phyloP scores from a whole-genome alignment of 2,888 invertebrate genomes.

The Hemistola chrysoprasaria region DNA sequence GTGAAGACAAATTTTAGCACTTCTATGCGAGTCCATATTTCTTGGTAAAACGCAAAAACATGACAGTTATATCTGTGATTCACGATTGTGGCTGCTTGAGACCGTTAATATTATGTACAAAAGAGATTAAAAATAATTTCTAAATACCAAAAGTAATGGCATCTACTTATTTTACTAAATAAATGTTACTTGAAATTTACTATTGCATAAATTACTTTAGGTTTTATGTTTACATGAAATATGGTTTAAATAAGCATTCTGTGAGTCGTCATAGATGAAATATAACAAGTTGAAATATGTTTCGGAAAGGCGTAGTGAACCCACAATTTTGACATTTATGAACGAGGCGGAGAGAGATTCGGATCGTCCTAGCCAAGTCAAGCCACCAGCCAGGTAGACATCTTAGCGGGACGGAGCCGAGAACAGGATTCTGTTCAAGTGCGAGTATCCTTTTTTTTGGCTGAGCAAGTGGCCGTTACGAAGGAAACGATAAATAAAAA shows the following conservation, averaged over 20 bases:
- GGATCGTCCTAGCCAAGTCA: conserved; percentile 62
- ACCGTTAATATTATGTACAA: conserved; percentile 60
- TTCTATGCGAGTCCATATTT: conserved; percentile 61
- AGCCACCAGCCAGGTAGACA: conserved; percentile 72
- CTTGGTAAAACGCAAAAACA: conserved; percentile 62
- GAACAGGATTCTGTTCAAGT: conserved; percentile 71
- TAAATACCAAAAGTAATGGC: no score
- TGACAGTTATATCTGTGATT: conserved; percentile 76
- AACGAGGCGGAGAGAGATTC: conserved; percentile 36
- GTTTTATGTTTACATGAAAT: no score
- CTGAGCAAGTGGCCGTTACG: conserved; percentile 66
- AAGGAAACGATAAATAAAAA: conserved; percentile 62
- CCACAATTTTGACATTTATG: conserved; percentile 5
- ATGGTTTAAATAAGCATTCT: no score
- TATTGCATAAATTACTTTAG: no score
- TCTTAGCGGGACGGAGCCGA: conserved; percentile 54
- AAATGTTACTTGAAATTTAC: no score
- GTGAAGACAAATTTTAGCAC: conserved; percentile 53
- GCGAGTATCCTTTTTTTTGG: conserved; percentile 60
- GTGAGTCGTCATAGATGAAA: no score
- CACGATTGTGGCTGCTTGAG: conserved; percentile 59
- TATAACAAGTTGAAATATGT: no score
- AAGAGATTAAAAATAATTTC: no score
- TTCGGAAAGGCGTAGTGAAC: no score
- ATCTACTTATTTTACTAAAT: no score